Evolutionary conservation across 2,888 invertebrate species (phyloP).

Genomic region (Rhyacophila evoluta): DNA sequence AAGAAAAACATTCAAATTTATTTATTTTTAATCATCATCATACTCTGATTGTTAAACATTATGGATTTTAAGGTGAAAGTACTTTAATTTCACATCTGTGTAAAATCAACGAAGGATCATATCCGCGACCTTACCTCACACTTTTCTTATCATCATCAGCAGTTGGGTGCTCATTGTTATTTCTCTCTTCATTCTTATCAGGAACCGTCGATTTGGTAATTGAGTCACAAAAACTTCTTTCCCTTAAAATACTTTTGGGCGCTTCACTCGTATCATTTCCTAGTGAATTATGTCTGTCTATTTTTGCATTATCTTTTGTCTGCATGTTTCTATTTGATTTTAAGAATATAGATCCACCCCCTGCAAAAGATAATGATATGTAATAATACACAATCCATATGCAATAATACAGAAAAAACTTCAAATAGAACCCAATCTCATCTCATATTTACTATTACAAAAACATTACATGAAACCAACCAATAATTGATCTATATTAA

Average conservation of each 20-base stretch:
- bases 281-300: slow-evolving; percentile 30
- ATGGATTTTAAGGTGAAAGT: too few species aligned
- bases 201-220: slow-evolving; percentile 56
- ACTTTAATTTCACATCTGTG: neutral
- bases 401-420: too few species aligned
- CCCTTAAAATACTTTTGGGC: slow-evolving; percentile 75
- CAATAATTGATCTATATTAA: too few species aligned
- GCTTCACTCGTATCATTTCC: slow-evolving; percentile 56
- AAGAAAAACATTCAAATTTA: too few species aligned
- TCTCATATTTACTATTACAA: too few species aligned
- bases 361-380: slow-evolving; percentile 57
- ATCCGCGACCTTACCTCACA: slow-evolving; percentile 66
- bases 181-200: slow-evolving; percentile 39
- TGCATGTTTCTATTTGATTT: slow-evolving; percentile 66
- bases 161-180: slow-evolving; percentile 59
- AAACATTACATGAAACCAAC: too few species aligned
- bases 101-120: neutral
- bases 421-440: too few species aligned
- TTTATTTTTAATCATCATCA: too few species aligned
- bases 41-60: too few species aligned
- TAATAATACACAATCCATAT: too few species aligned
- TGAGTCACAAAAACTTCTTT: slow-evolving; percentile 64
- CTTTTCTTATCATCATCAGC: slow-evolving; percentile 83
- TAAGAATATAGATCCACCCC: slow-evolving; percentile 75
- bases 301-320: slow-evolving; percentile 47